Conservation (phyloP, 2,113 vertebrate species). For the Scophthalmus maximus region DNA sequence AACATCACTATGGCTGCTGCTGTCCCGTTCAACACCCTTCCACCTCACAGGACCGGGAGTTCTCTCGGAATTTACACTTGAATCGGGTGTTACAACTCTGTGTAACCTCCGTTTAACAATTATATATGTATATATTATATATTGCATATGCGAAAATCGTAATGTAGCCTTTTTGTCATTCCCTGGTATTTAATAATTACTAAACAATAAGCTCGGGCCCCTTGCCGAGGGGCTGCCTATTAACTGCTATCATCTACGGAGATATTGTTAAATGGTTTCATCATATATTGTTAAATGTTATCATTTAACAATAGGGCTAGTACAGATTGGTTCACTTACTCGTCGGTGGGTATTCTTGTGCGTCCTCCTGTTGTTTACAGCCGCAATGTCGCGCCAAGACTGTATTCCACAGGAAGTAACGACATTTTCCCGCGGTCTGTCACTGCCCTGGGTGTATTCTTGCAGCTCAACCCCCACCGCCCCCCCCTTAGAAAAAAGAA, state of each 20-base stretch:
- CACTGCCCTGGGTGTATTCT: neutral
- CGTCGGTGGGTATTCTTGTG: neutral
- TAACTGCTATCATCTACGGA: too few relatives aligned
- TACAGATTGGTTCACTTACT: slow-evolving; percentile 21
- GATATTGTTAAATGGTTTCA: too few relatives aligned
- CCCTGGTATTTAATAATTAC: too few relatives aligned
- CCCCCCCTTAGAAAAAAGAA: slow-evolving; percentile 2
- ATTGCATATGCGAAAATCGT: too few relatives aligned
- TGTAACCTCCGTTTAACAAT: neutral
- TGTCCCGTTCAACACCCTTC: neutral
- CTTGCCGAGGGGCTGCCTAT: too few relatives aligned
- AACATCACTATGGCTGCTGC: neutral
- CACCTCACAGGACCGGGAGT: neutral
- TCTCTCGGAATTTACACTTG: neutral
- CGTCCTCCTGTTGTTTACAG: slow-evolving; percentile 56
- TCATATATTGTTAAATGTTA: too few relatives aligned
- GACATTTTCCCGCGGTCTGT: slow-evolving; percentile 84
- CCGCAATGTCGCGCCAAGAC: slow-evolving; percentile 78
- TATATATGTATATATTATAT: too few relatives aligned
- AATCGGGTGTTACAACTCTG: neutral
- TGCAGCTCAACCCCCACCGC: neutral
- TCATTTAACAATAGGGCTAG: too few relatives aligned
- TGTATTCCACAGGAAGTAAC: slow-evolving; percentile 79
- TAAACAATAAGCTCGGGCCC: too few relatives aligned
- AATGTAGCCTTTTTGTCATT: too few relatives aligned